These are phyloP conservation scores for Athrips mouffetella DNA, from an alignment of 2,888 invertebrate species.

Conservation along the genomic window DNA sequence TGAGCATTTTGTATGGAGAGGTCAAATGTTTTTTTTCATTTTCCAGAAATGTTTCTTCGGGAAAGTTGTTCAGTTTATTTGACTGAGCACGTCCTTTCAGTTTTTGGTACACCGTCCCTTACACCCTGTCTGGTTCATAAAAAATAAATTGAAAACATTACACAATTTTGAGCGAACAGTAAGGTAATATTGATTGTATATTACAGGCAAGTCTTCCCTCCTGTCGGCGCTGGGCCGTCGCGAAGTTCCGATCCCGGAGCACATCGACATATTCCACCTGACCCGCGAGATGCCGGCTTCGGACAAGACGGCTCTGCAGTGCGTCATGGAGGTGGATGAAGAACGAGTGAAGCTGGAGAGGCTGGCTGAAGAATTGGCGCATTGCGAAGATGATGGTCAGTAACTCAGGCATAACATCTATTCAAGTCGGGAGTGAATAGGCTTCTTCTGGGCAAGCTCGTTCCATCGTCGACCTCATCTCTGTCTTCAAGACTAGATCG, in stretches of 20 bases:
- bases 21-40: too few relatives aligned
- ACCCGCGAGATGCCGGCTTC: constrained; percentile 99
- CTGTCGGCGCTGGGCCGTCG: constrained; percentile 94
- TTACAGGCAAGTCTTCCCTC: constrained; percentile 92
- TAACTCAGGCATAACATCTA: not conserved
- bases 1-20: too few relatives aligned
- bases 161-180: not conserved
- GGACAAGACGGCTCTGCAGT: constrained; percentile 95
- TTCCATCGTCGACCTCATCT: too few relatives aligned
- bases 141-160: not conserved
- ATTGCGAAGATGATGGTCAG: constrained; percentile 90
- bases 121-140: not conserved
- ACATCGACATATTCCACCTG: constrained; percentile 98
- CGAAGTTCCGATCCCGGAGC: constrained; percentile 96
- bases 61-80: too few relatives aligned
- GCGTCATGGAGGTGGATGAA: constrained; percentile 99
- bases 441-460: too few relatives aligned
- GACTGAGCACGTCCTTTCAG: too few relatives aligned
- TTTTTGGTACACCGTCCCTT: too few relatives aligned
- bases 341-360: constrained; percentile 94
- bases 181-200: not conserved
- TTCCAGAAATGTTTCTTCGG: too few relatives aligned
- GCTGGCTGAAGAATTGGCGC: constrained; percentile 92
- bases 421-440: too few relatives aligned
- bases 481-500: too few relatives aligned